A percentile compares a stretch with the other conserved stretches of the same genome.
Conservation (phyloP, 1,140 invertebrate species). For the Heliconius himera region DNA sequence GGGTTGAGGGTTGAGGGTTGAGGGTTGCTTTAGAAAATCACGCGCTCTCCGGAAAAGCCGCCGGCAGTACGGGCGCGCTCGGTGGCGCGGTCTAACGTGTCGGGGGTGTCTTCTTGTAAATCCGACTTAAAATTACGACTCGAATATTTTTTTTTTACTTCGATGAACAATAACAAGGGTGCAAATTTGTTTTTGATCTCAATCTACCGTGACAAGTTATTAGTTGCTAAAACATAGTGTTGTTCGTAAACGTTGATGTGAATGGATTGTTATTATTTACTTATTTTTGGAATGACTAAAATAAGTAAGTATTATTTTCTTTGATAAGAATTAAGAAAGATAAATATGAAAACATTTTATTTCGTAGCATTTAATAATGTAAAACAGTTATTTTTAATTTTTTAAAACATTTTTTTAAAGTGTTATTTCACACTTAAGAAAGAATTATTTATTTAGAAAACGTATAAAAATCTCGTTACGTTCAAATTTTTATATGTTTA, state of each 20-base stretch:
- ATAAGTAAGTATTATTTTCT: conserved; percentile 60
- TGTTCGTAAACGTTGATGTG: conserved; percentile 37
- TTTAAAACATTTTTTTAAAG: no score
- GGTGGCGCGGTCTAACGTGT: conserved; percentile 53
- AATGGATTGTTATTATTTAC: conserved; percentile 60
- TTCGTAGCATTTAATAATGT: no score
- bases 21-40: conserved; percentile 75
- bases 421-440: no score
- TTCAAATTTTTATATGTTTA: no score
- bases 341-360: no score
- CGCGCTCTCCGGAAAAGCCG: conserved; percentile 67
- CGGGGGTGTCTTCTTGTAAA: not conserved
- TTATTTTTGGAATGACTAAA: conserved; percentile 70
- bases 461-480: no score
- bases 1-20: conserved; percentile 73
- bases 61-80: conserved; percentile 63
- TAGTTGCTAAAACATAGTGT: conserved; percentile 39
- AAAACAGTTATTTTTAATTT: no score
- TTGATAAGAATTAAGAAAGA: no score
- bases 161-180: conserved; percentile 55
- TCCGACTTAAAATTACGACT: not conserved
- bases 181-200: conserved; percentile 43
- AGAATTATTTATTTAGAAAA: no score
- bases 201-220: conserved; percentile 32
- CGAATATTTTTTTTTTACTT: conserved; percentile 39